phyloP scores from a whole-genome alignment of 2,888 invertebrate genomes.

The Cerceris ruficornis region DNA sequence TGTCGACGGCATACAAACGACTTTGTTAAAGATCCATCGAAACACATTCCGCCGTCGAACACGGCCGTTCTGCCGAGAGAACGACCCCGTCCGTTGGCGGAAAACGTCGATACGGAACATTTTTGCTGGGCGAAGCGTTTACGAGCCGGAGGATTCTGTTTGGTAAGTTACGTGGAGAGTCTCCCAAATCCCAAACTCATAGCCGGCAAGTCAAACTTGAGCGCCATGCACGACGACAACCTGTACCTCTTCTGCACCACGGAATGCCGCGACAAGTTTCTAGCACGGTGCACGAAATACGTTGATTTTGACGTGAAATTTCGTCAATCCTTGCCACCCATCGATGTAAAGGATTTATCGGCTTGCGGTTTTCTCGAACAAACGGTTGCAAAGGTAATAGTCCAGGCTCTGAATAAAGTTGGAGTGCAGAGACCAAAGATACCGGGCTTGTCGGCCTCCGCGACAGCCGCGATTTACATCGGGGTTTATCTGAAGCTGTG shows the following conservation, averaged over 20 bases:
- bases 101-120: constrained; percentile 78
- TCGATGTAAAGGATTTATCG: constrained; percentile 83
- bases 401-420: constrained; percentile 83
- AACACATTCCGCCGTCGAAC: constrained; percentile 80
- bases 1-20: constrained; percentile 83
- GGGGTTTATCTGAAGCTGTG: constrained; percentile 84
- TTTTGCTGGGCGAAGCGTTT: constrained; percentile 79
- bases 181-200: constrained; percentile 82
- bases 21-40: constrained; percentile 82
- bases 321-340: constrained; percentile 78
- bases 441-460: constrained; percentile 83
- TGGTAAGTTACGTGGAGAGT: constrained; percentile 85
- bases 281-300: constrained; percentile 83
- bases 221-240: constrained; percentile 82
- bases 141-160: constrained; percentile 84
- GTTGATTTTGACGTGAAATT: constrained; percentile 81
- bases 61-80: constrained; percentile 81
- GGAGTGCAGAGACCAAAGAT: constrained; percentile 84
- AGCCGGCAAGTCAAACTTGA: constrained; percentile 82
- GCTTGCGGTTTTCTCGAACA: constrained; percentile 85
- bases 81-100: constrained; percentile 80
- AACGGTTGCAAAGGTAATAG: constrained; percentile 83
- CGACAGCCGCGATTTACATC: constrained; percentile 84
- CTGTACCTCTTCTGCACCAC: constrained; percentile 84
- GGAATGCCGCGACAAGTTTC: constrained; percentile 83